Evolutionary conservation across 2,113 vertebrate species (phyloP).

Genomic region (Oryzias celebensis): DNA sequence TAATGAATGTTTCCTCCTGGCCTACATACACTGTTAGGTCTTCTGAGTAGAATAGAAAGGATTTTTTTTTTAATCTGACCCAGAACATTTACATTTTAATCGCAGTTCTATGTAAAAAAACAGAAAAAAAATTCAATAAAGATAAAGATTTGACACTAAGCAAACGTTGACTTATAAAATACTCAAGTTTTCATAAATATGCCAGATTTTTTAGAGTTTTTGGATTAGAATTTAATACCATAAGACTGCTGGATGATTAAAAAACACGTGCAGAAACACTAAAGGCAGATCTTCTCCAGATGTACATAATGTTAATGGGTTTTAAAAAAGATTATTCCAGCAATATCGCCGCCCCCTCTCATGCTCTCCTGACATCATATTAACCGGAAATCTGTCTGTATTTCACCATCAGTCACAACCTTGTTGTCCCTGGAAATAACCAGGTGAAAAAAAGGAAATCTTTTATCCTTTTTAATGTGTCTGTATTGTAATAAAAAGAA

Average conservation of each 20-base stretch:
- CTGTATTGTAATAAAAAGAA: slow-evolving; percentile 37
- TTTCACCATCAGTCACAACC: not conserved
- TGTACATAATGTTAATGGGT: slow-evolving; percentile 5
- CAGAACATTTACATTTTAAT: slow-evolving; percentile 20
- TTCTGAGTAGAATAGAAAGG: not conserved
- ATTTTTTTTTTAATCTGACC: slow-evolving; percentile 17
- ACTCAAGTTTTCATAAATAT: not conserved
- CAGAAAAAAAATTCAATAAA: not conserved
- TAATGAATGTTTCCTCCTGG: slow-evolving; percentile 22
- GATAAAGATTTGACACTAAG: not conserved
- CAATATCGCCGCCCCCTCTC: slow-evolving; percentile 7
- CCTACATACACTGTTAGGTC: slow-evolving; percentile 31
- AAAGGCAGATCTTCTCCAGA: slow-evolving; percentile 9
- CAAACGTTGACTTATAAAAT: not conserved
- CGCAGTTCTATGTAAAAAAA: not conserved
- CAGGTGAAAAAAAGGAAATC: not conserved
- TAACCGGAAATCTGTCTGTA: not conserved
- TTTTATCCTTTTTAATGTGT: slow-evolving; percentile 5
- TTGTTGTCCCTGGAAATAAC: not conserved
- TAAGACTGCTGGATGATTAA: not conserved
- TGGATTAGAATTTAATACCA: not conserved
- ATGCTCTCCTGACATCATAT: slow-evolving; percentile 1
- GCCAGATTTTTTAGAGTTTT: not conserved
- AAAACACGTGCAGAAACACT: not conserved
- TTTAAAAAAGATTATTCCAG: slow-evolving; percentile 20